Conservation (phyloP, 1,140 invertebrate genomes). For the Scaptodrosophila lebanonensis region DNA sequence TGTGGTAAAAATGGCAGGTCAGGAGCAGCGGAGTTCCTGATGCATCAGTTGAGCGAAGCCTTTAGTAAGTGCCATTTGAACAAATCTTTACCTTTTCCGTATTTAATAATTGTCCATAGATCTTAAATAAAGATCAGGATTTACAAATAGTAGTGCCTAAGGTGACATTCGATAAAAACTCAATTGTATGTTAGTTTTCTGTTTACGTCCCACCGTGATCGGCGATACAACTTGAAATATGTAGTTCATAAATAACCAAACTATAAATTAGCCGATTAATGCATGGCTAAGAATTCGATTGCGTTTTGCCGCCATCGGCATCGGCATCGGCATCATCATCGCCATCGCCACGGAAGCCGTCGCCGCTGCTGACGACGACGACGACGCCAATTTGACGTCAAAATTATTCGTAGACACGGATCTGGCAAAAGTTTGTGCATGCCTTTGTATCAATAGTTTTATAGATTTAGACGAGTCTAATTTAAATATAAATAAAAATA, state of each 20-base stretch:
- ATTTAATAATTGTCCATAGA: no score
- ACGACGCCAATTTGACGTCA: conserved; percentile 44
- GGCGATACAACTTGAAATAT: conserved; percentile 56
- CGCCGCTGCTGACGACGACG: conserved; percentile 7
- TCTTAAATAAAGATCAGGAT: no score
- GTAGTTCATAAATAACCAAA: conserved; percentile 74
- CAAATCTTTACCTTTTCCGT: no score
- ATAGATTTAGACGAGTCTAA: conserved; percentile 74
- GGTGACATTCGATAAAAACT: no score
- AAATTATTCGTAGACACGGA: conserved; percentile 67
- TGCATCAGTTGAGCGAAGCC: no score
- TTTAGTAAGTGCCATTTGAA: no score
- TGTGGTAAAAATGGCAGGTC: no score
- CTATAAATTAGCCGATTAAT: conserved; percentile 75
- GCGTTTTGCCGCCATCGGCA: conserved; percentile 55
- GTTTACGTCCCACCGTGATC: no score
- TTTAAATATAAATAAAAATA: conserved; percentile 73
- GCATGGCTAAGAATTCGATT: conserved; percentile 71
- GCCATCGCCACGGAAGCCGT: conserved; percentile 39
- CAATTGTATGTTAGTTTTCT: no score
- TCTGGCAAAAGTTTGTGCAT: conserved; percentile 57
- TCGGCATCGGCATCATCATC: not conserved
- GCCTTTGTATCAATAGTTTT: conserved; percentile 60
- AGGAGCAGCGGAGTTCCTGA: no score
- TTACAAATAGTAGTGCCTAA: no score